Percentiles rank a stretch among this genome's conserved stretches.
Evolutionary conservation across 2,888 invertebrate genomes (phyloP).

Genomic region (Petrophora chlorosata): DNA sequence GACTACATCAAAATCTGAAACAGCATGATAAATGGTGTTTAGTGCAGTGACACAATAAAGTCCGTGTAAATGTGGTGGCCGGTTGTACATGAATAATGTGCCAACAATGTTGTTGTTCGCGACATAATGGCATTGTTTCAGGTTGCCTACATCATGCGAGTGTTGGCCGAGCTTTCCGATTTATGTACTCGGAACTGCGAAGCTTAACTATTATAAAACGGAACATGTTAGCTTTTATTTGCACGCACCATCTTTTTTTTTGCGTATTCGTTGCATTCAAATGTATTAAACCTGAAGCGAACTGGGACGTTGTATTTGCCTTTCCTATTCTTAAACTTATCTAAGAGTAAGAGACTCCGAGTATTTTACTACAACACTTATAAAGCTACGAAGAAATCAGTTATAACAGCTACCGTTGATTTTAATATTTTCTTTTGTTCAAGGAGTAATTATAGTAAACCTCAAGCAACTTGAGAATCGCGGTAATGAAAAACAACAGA

Average conservation of each 20-base stretch:
- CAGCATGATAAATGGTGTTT: background rate
- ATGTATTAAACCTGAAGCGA: too few relatives aligned
- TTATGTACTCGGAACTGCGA: slow-evolving; percentile 16
- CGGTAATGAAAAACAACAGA: slow-evolving; percentile 65
- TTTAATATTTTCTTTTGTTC: too few relatives aligned
- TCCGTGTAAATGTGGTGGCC: slow-evolving; percentile 44
- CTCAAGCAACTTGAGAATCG: slow-evolving; percentile 9
- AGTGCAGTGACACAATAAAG: slow-evolving; percentile 57
- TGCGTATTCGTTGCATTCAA: background rate
- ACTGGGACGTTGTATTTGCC: too few relatives aligned
- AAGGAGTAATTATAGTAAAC: background rate
- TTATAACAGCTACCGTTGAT: too few relatives aligned
- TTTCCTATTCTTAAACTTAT: too few relatives aligned
- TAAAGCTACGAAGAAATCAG: too few relatives aligned
- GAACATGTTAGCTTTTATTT: background rate
- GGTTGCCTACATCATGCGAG: slow-evolving; percentile 43
- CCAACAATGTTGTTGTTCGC: slow-evolving; percentile 62
- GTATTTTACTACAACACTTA: too few relatives aligned
- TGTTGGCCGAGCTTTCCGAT: slow-evolving; percentile 28
- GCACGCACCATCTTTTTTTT: too few relatives aligned
- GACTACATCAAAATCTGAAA: background rate
- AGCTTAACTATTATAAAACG: slow-evolving; percentile 5
- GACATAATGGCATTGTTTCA: slow-evolving; percentile 68
- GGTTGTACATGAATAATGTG: slow-evolving; percentile 23
- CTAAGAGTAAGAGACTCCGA: too few relatives aligned